A percentile compares a stretch with the other conserved stretches of the same genome.
Conservation (phyloP, 2,888 invertebrate species). For the Stenodera caucasica region DNA sequence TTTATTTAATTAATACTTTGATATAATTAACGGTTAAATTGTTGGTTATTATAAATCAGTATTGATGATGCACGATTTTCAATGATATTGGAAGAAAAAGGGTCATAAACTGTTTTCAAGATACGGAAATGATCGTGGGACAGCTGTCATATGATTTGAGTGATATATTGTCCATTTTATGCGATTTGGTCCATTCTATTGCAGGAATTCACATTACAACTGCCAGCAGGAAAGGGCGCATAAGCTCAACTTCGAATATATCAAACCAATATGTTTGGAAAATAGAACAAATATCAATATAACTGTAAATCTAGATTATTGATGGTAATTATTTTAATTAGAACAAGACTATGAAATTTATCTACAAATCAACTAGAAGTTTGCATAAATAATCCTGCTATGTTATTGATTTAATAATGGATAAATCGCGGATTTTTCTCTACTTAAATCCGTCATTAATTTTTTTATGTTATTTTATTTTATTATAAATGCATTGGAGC, state of each 20-base stretch:
- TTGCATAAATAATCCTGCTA: no score
- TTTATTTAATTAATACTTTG: background rate
- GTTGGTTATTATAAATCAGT: background rate
- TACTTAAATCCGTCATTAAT: no score
- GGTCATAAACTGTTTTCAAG: no score
- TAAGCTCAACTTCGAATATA: background rate
- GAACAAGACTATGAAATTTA: no score
- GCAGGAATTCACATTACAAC: background rate
- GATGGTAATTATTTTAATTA: no score
- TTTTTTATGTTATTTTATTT: no score
- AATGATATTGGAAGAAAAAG: background rate
- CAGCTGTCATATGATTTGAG: background rate
- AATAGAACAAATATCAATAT: background rate
- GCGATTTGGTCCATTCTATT: background rate
- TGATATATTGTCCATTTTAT: background rate
- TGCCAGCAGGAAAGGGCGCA: background rate
- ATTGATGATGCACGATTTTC: background rate
- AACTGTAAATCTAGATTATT: background rate
- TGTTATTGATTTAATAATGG: no score
- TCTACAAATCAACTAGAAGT: no score
- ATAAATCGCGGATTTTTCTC: no score
- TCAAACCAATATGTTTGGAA: no score
- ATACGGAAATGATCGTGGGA: constrained; percentile 1
- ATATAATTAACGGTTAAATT: background rate
- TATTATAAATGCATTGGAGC: no score